These are phyloP conservation scores for Chromoteleia sp. DNA, from an alignment of 2,888 invertebrate species.

Conservation along the genomic window DNA sequence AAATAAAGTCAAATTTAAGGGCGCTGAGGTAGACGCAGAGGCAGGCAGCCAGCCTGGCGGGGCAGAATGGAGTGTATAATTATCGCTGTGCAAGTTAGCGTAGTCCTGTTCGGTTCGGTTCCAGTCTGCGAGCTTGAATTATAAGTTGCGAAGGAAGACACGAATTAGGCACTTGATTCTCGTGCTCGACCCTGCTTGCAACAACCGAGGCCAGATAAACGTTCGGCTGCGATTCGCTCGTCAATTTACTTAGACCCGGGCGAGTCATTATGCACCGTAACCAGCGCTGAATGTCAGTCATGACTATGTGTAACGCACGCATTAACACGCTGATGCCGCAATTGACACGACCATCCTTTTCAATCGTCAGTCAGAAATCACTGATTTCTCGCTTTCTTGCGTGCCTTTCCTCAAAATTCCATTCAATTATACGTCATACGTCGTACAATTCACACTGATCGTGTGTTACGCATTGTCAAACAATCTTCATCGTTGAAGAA, in stretches of 20 bases:
- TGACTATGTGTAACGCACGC: constrained; percentile 62
- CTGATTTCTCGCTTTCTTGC: constrained; percentile 8
- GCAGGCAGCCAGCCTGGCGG: constrained; percentile 73
- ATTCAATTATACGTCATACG: constrained; percentile 7
- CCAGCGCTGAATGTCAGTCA: constrained; percentile 52
- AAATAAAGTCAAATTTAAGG: constrained; percentile 84
- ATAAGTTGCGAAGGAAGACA: constrained; percentile 84
- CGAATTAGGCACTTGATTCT: constrained; percentile 81
- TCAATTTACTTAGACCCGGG: constrained; percentile 66
- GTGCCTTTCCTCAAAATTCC: constrained; percentile 7
- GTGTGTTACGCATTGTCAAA: no score
- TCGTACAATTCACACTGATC: no score
- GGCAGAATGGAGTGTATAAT: constrained; percentile 83
- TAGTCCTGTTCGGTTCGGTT: constrained; percentile 83
- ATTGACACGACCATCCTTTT: constrained; percentile 59
- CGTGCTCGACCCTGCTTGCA: constrained; percentile 59
- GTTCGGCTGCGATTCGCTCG: constrained; percentile 67
- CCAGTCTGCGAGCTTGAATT: constrained; percentile 85
- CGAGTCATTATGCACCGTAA: constrained; percentile 57
- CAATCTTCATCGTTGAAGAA: no score
- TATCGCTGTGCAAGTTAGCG: constrained; percentile 83
- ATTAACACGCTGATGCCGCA: constrained; percentile 55
- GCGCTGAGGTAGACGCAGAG: constrained; percentile 74
- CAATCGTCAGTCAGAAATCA: constrained; percentile 43
- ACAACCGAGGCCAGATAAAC: constrained; percentile 66